Base-by-base conservation (phyloP, 2,113 vertebrate species). In the Mastomys natalensis region DNA sequence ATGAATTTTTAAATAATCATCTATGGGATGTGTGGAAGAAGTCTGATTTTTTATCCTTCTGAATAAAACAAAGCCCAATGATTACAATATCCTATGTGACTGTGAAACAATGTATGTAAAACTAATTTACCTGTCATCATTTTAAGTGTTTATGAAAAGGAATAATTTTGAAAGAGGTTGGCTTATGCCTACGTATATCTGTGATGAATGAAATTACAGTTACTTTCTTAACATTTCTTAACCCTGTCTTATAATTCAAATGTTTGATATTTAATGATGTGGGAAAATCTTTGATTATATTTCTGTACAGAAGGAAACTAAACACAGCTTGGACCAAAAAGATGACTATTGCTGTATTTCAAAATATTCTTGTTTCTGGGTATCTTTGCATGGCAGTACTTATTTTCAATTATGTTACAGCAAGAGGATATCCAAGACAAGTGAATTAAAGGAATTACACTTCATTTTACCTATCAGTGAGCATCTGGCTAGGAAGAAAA, bases 111-210 rank as follows among this genome's bases (percentile, higher is more conserved):
- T 6, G 84, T 64, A 95, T 91, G 68, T 48, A 91, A 93, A 96
- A 91, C 24, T 58, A 94, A 85, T 93, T 93, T 97, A 72, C 26
- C 22, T 43, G 13, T 92, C 21, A 21, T 93, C 70, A 81, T 96
- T 92, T 94, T 45, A 96, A 95, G 58, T 78, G 62, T 87, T 93
- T 87, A 88, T 92, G 21, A 93, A 29, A 43, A 81, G 58, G 7
- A 76, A 94, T 78, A 92, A 93, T 95, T 93, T 87, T 94, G 58
- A 92, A 97, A 92, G 53, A 89, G 29, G 66, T 93, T 94, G 87
- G 26, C 45, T 90, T 90, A 37, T 70, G 21, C 5, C 45, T 93
- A 84, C 3, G 60, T 89, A 60, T 95, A 87, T 82, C 29, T 93
- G 16, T 90, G 93, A 68, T 92, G 74, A 95, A 93, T 95, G 10